A percentile compares a stretch with the other conserved stretches of the same genome.
Conservation (phyloP, 2,888 invertebrate species). For the Cheilosia pagana region DNA sequence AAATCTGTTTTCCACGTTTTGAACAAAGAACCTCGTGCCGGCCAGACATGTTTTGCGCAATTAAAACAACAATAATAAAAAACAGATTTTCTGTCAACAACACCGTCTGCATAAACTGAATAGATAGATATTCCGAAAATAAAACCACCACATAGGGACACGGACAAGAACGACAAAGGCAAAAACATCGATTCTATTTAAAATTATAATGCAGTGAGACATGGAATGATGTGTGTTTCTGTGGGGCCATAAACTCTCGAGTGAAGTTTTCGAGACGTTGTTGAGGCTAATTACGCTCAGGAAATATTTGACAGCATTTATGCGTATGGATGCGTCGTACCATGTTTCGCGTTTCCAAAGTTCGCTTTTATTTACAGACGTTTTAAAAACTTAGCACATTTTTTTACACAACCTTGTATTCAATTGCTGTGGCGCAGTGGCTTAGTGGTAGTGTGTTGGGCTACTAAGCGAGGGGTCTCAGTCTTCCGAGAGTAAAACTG, state of each 20-base stretch:
- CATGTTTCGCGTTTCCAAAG: not conserved
- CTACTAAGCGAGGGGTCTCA: too few species aligned
- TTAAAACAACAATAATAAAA: slow-evolving; percentile 3
- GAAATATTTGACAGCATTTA: not conserved
- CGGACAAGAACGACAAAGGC: not conserved
- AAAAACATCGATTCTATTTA: slow-evolving; percentile 9
- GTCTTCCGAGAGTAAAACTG: too few species aligned
- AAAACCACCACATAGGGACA: not conserved
- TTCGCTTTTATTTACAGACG: not conserved
- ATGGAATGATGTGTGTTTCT: not conserved
- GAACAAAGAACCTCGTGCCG: not conserved
- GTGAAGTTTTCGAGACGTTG: slow-evolving; percentile 1
- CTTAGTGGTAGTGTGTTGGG: too few species aligned
- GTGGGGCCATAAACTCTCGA: slow-evolving; percentile 7
- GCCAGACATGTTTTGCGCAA: slow-evolving; percentile 1
- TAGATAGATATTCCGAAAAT: slow-evolving; percentile 6
- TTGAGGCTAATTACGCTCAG: slow-evolving; percentile 3
- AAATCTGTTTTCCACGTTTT: slow-evolving; percentile 3
- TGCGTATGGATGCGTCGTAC: too few species aligned
- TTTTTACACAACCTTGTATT: too few species aligned
- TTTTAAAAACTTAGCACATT: too few species aligned
- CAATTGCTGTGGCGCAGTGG: too few species aligned
- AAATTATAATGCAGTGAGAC: slow-evolving; percentile 8
- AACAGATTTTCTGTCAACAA: slow-evolving; percentile 3
- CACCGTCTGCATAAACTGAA: not conserved